Evolutionary conservation across 2,797 vertebrate species (phyloP), one percentile per base, ranked within the genome.

Genomic region (Rallus crepitans): DNA sequence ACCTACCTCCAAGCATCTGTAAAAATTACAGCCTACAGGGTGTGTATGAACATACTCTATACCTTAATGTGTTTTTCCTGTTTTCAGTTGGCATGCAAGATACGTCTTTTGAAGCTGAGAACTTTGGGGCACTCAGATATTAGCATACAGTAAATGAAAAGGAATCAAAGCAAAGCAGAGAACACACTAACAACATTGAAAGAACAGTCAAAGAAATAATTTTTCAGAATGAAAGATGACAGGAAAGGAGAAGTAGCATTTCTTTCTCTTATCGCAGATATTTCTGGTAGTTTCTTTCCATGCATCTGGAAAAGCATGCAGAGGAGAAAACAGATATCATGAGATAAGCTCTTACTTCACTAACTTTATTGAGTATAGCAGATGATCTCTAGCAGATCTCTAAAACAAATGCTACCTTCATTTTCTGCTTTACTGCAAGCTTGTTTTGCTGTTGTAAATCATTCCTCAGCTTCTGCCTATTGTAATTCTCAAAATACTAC

Each of bases 131-230:
- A 55, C 47, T 63, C 18, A 11, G 2, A 7, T 7, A 82, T 84
- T 75, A 96, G 31, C 89, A 75, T 28, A 82, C 89, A 92, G 81
- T 82, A 94, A 93, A 92, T 85, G 86, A 89, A 89, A 53, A 90
- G 76, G 69, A 89, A 57, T 87, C 82, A 93, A 95, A 96, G 80
- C 31, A 50, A 72, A 61, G 83, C 31, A 68, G 40, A 90, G 68
- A 35, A 81, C 55, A 77, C 35, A 56, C 27, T 82, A 79, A 71
- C 15, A 57, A 42, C 64, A 72, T 33, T 39, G 27, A 69, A 68
- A 92, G 80, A 61, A 15, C 19, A 69, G 72, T 30, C 87, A 77
- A 48, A 53, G 56, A 60, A 60, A 59, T 25, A 87, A 52, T 68
- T 27, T 37, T 57, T 87, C 48, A 88, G 31, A 86, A 37, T 65